Evolutionary conservation across 2,113 vertebrate species (phyloP).

Genomic region (Chelonoidis abingdonii): DNA sequence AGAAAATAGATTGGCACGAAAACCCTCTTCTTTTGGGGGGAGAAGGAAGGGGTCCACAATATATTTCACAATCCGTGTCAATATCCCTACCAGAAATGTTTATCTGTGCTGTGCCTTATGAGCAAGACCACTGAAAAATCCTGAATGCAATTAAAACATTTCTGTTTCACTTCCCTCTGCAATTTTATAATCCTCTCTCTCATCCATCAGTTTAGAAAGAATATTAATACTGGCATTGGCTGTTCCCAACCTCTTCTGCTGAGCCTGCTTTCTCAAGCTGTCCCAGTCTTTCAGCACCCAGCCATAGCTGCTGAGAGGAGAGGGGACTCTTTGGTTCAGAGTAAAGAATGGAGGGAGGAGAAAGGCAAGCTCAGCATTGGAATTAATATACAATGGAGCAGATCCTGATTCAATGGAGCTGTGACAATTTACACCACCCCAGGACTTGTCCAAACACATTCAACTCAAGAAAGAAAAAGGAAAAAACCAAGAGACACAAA

Average conservation of each 20-base stretch:
- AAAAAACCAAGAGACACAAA: not conserved
- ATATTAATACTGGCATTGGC: conserved; percentile 71
- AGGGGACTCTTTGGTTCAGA: not conserved
- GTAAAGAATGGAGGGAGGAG: fast-evolving
- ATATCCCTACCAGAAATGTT: not conserved
- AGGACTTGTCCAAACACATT: not conserved
- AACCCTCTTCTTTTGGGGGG: not conserved
- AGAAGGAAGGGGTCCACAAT: not conserved
- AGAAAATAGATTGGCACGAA: not conserved
- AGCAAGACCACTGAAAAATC: conserved; percentile 30
- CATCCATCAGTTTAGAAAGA: conserved; percentile 73
- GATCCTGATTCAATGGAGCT: not conserved
- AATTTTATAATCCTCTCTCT: conserved; percentile 65
- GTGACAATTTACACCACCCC: fast-evolving
- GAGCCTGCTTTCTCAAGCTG: conserved; percentile 56
- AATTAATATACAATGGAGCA: not conserved
- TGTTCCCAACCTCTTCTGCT: conserved; percentile 58
- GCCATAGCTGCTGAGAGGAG: not conserved
- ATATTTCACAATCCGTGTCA: not conserved
- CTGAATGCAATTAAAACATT: conserved; percentile 66
- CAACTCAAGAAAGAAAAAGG: not conserved
- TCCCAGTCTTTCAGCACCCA: not conserved
- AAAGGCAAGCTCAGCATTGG: not conserved
- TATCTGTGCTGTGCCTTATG: not conserved
- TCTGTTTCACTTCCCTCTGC: conserved; percentile 62